Conservation (phyloP, 2,888 invertebrate species). For the Dexiosoma caninum region DNA sequence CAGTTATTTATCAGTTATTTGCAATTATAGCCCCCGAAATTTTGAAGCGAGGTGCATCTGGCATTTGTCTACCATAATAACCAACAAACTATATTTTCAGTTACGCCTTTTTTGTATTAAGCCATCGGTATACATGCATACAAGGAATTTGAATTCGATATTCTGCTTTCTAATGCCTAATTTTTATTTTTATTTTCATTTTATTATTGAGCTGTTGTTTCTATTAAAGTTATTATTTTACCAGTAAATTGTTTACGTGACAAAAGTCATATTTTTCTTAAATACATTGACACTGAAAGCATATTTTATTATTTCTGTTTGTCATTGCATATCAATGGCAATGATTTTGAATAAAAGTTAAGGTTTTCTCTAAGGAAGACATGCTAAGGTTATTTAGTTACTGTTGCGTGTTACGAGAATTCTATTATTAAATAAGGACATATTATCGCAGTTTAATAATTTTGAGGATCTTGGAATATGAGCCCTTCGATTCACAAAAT, state of each 20-base stretch:
- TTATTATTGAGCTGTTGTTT: conserved; percentile 38
- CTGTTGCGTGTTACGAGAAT: neutral
- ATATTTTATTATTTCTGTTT: conserved; percentile 2
- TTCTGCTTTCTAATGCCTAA: neutral
- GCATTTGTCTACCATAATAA: too few relatives aligned
- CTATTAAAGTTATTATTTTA: conserved; percentile 3
- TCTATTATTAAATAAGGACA: neutral
- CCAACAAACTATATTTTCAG: too few relatives aligned
- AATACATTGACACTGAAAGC: conserved; percentile 30
- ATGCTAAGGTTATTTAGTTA: neutral
- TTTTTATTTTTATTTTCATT: neutral
- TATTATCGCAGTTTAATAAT: too few relatives aligned
- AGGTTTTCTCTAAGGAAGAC: neutral
- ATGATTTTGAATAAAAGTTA: neutral
- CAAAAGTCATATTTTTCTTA: conserved; percentile 44
- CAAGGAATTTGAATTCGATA: neutral
- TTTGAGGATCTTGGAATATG: too few relatives aligned
- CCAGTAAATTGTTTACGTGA: conserved; percentile 55
- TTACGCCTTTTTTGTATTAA: too few relatives aligned
- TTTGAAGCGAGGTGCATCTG: too few relatives aligned
- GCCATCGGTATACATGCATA: too few relatives aligned
- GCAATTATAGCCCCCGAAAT: too few relatives aligned
- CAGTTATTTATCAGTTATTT: too few relatives aligned
- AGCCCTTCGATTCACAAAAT: too few relatives aligned
- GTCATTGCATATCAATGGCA: conserved; percentile 45